phyloP scores from a whole-genome alignment of 2,888 invertebrate species.

The Tiphia femorata region DNA sequence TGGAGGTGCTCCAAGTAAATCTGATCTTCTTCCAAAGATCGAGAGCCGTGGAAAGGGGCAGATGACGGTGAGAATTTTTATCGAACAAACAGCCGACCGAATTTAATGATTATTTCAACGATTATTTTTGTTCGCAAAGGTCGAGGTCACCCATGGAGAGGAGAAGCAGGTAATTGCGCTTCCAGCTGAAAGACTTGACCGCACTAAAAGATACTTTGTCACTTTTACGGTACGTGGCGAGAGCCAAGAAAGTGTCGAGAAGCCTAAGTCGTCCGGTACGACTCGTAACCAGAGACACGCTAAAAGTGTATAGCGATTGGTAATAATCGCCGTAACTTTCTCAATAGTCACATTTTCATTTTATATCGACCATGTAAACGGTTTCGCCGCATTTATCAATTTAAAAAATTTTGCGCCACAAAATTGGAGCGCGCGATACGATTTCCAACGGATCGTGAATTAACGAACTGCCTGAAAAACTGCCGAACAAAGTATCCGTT shows the following conservation, averaged over 20 bases:
- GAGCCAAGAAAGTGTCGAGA: conserved; percentile 73
- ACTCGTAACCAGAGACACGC: conserved; percentile 57
- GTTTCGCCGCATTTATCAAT: no score
- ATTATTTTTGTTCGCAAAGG: conserved; percentile 42
- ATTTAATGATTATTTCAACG: neutral
- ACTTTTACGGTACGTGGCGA: conserved; percentile 91
- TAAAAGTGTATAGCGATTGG: conserved; percentile 51
- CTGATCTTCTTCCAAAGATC: conserved; percentile 65
- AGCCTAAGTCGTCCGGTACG: conserved; percentile 42
- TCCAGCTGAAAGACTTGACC: conserved; percentile 88
- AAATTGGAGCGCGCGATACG: no score
- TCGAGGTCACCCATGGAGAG: conserved; percentile 87
- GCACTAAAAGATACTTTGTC: conserved; percentile 91
- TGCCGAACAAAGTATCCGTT: no score
- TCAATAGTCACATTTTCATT: no score
- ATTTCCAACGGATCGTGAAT: no score
- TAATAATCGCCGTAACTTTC: no score
- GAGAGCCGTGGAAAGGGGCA: conserved; percentile 64
- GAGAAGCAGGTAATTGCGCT: conserved; percentile 89
- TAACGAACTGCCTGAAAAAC: no score
- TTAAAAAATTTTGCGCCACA: no score
- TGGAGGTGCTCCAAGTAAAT: conserved; percentile 62
- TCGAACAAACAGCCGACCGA: no score
- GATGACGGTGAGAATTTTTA: conserved; percentile 68
- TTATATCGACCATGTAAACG: no score